These are phyloP conservation scores for Styela clava DNA, from an alignment of 23 tunicate genomes.

Conservation along the genomic window DNA sequence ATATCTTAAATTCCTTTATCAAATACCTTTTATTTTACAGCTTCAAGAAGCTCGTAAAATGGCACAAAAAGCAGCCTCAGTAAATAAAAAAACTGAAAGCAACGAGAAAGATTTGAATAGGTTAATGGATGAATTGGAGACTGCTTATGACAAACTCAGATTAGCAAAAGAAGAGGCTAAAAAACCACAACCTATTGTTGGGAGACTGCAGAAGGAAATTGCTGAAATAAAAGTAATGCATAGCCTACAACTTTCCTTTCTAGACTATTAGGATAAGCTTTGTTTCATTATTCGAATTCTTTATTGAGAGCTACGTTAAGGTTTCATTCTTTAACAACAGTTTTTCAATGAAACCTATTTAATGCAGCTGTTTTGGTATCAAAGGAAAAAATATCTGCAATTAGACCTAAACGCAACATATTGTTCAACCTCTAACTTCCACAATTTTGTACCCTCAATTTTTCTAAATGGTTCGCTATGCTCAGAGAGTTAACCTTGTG, in stretches of 20 bases:
- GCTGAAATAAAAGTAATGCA: slow-evolving; percentile 46
- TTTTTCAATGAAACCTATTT: too few species aligned
- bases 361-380: too few species aligned
- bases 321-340: too few species aligned
- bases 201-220: slow-evolving; percentile 67
- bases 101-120: slow-evolving; percentile 48
- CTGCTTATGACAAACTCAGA: slow-evolving; percentile 40
- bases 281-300: background rate
- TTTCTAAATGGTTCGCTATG: too few species aligned
- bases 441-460: too few species aligned
- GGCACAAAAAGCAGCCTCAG: slow-evolving; percentile 32
- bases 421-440: too few species aligned
- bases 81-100: slow-evolving; percentile 51
- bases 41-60: slow-evolving; percentile 49
- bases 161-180: slow-evolving; percentile 67
- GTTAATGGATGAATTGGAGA: slow-evolving; percentile 50
- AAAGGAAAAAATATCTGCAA: too few species aligned
- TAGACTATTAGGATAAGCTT: background rate
- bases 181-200: slow-evolving; percentile 60
- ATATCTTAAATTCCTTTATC: too few species aligned
- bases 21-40: slow-evolving; percentile 12
- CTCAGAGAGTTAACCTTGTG: too few species aligned
- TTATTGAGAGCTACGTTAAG: too few species aligned
- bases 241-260: background rate
- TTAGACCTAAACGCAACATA: too few species aligned